Base-by-base conservation (phyloP, 2,113 vertebrate species). In the Tetraodon nigroviridis region DNA sequence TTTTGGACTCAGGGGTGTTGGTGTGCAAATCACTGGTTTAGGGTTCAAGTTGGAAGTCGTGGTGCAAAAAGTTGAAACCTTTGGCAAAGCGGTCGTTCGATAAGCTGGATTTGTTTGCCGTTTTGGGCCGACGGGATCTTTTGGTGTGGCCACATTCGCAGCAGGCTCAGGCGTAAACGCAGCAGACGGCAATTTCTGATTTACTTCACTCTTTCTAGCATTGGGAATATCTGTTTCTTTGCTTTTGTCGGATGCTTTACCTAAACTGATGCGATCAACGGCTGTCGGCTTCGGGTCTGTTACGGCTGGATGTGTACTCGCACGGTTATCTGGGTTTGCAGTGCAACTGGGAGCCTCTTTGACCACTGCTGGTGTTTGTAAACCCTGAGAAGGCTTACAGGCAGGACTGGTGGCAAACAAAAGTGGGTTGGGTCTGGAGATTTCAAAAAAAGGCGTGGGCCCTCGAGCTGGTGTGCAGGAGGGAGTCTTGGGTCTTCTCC, bases 371-470 rank as follows among this genome's bases (percentile, higher is more conserved):
- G 56, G 18, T 42, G 19, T 19, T 21, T 71, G 58, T 19, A 51
- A 46, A 67, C 79, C 69, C 64, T 69, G 68, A 14, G 72, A 55
- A 32, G 59, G 75, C 55, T 61, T 82, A 32, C 78, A 78, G 41
- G 61, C 42, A 22, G 81, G 71, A 66, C 69, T 84, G 49, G 75
- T 19, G 37, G 74, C 54, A 71, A 85, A 87, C 57, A 87, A 72
- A 51, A 78, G 67, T 12, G 83, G 79, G 40, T 81, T 87, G 7
- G 76, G 67, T 80, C 78, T 83, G 41, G 76, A 83, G 68, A 82
- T 73, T 84, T 90, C 82, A 73, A 80, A 77, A 69, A 78, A 62
- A 22, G 83, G 76, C 16, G 80, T 81, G 55, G 75, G 74, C 60
- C 64, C 72, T 67, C 69, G 70, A 58, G 72, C 47, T 10, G 75